Evolutionary conservation across 2,797 vertebrate genomes (phyloP), one percentile per base, ranked within the genome.

Genomic region (Champsocephalus gunnari): DNA sequence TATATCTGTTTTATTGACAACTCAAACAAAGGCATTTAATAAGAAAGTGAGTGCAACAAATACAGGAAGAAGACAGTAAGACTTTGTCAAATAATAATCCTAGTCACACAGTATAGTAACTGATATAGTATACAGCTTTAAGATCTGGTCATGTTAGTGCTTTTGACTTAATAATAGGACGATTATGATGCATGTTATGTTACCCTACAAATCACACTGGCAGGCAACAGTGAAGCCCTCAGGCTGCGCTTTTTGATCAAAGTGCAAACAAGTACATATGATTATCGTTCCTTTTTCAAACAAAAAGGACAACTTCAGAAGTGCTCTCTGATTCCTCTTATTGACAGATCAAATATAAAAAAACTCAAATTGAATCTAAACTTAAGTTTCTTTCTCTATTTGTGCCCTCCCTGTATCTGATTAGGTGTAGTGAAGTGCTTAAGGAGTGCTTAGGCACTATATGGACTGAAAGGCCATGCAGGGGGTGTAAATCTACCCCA

Each of bases 361-460:
- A 70, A 50, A 58, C 54, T 32, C 12, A 66, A 77, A 55, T 11
- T 3, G n/a, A 41, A 66, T 16, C 38, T 3, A 53, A 55, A 19
- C n/a, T 13, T 43, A 14, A 67, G 12, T 45, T 32, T 47, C 34
- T 63, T 59, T 43, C 5, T 45, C 14, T 49, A 17, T 49, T 32
- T 44, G 34, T 54, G 24, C 62, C 69, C 60, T 60, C 11, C 38
- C 48, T 38, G 57, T 10, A 41, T 21, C 56, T 81, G 68, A 82
- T 89, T 79, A 85, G 76, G 58, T 66, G 65, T 34, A 65, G 66
- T 59, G 50, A 83, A 71, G 61, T 44, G 60, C 67, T 75, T 71
- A 45, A 34, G 74, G 72, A 75, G 41, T 73, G 41, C 70, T 85
- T 66, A 66, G 64, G 66, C 54, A 59, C 73, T 72, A 75, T 79